Conservation (phyloP, 2,797 vertebrate genomes). For the Falco concolor region DNA sequence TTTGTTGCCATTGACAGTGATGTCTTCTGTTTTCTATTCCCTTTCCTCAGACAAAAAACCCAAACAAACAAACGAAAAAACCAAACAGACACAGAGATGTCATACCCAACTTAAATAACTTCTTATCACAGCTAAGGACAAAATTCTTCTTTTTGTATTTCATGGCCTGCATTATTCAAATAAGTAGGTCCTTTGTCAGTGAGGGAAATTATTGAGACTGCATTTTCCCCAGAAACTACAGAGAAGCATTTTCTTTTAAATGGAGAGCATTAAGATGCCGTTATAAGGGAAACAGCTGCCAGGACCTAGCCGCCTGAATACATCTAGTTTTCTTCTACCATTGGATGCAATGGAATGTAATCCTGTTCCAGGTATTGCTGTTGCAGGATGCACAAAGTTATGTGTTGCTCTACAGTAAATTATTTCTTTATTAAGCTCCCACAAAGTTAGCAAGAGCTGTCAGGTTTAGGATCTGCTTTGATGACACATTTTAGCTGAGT, state of each 20-base stretch:
- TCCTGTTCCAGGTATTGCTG: background rate
- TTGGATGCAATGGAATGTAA: background rate
- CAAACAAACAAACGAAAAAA: background rate
- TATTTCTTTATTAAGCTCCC: background rate
- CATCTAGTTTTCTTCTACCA: background rate
- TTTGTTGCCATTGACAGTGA: background rate
- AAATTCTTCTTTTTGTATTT: background rate
- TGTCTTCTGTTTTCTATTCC: background rate
- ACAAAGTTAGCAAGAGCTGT: background rate
- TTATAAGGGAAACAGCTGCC: background rate
- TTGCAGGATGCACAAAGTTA: background rate
- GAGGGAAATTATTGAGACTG: background rate
- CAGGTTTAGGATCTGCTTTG: background rate
- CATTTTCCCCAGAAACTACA: background rate
- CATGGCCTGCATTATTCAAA: background rate
- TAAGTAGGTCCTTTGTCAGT: background rate
- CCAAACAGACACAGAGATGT: background rate
- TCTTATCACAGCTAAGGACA: background rate
- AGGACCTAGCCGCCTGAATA: background rate
- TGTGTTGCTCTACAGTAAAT: background rate
- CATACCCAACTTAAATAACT: background rate
- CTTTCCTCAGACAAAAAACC: background rate
- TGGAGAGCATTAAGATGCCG: background rate
- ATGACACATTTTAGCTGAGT: background rate
- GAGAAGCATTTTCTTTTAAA: background rate